Evolutionary conservation across 2,797 vertebrate genomes (phyloP).

Genomic region (Cercopithecus diana): DNA sequence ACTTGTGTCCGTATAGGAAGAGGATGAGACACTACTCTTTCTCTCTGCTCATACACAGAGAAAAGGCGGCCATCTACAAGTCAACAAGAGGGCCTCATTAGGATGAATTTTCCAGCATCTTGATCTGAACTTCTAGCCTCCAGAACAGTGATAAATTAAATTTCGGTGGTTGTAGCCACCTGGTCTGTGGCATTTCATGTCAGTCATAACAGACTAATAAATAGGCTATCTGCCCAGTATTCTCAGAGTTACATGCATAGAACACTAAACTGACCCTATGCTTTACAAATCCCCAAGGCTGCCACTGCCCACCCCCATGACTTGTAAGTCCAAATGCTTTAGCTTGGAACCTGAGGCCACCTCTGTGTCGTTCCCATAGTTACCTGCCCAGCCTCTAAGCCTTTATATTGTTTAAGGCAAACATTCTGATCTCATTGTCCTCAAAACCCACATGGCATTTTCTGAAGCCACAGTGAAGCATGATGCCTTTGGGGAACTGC

Average conservation of each 20-base stretch:
- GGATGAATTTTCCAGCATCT: background rate
- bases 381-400: background rate
- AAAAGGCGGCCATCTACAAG: background rate
- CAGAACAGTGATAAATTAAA: background rate
- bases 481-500: background rate
- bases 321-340: background rate
- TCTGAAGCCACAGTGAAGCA: background rate
- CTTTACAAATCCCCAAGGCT: background rate
- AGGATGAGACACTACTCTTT: background rate
- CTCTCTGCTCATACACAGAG: background rate
- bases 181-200: background rate
- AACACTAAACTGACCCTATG: background rate
- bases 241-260: background rate
- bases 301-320: background rate
- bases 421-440: background rate
- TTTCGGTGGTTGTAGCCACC: background rate
- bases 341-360: background rate
- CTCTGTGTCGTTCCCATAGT: rapidly evolving
- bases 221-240: background rate
- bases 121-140: background rate
- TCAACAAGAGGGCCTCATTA: background rate
- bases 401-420: background rate
- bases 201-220: background rate
- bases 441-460: background rate
- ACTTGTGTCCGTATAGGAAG: background rate